Evolutionary conservation across 2,797 vertebrate genomes (phyloP), one percentile per base, ranked within the genome.

Genomic region (Semaprochilodus insignis): DNA sequence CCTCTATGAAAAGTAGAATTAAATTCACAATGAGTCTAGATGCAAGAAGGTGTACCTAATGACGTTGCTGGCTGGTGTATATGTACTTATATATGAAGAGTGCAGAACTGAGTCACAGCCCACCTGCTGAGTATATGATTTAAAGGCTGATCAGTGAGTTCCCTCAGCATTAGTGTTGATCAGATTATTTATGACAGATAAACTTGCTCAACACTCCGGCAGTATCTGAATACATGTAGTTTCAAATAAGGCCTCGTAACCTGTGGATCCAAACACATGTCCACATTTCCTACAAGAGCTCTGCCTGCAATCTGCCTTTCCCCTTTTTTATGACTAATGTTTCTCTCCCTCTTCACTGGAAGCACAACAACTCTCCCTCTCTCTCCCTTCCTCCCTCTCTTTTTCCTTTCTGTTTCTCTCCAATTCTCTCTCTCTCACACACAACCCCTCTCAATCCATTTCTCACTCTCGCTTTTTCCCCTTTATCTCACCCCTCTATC

Each of bases 291-390:
- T 7, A 27, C 62, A 31, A 63, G 23, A 31, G 25, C 25, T 60
- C n/a, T 31, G 25, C 27, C 62, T 31, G 62, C 25, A 44, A 62
- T 71, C 48, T 16, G 31, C 69, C 74, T 71, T 55, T 74, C 51
- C 14, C 13, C 23, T 40, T 52, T 62, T 77, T 77, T 34, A 66
- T 65, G 34, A 84, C 77, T 25, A 65, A 59, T 51, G 27, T n/a
- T 25, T 21, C n/a, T 63, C 65, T 36, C 44, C 76, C 17, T 54
- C 67, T 36, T 21, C 59, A 65, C 60, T 72, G 81, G 60, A 78
- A 74, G 31, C 69, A 80, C 52, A 62, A 60, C 10, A 13, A 36
- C 62, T 70, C 70, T 34, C n/a, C 17, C 55, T 19, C 71, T 71
- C 16, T n/a, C 74, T 75, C 70, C 66, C 69, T 54, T 60, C 62